Conservation (phyloP, 2,888 invertebrate species). For the Auanema freiburgensis region DNA sequence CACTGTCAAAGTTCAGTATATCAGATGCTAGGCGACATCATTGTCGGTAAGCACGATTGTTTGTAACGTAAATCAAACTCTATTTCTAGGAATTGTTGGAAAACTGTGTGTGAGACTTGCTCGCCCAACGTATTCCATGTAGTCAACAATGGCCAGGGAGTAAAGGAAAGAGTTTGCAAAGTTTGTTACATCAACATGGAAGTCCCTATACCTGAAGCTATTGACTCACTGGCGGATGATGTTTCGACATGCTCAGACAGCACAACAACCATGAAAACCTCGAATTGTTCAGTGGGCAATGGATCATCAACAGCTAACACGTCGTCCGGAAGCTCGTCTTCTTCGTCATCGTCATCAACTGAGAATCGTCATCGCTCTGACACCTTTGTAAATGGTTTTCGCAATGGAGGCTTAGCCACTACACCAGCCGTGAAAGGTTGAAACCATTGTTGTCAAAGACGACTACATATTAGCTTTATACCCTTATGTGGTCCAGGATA, state of each 20-base stretch:
- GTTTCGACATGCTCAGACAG: no score
- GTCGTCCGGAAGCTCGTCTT: no score
- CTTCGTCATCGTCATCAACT: no score
- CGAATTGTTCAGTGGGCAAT: no score
- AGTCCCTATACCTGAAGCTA: background rate
- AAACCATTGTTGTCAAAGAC: constrained; percentile 1
- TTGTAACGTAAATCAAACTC: background rate
- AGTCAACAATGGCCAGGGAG: constrained; percentile 30
- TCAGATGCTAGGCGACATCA: constrained; percentile 32
- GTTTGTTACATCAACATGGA: constrained; percentile 38
- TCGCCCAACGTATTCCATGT: constrained; percentile 25
- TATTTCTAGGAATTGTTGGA: constrained; percentile 29
- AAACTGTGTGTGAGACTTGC: constrained; percentile 36
- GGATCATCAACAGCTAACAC: no score
- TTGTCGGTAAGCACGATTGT: constrained; percentile 21
- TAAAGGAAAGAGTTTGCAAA: constrained; percentile 32
- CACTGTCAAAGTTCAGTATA: constrained; percentile 20
- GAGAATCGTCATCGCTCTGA: no score
- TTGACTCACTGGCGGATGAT: no score
- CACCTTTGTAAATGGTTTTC: no score
- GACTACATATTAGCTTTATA: no score
- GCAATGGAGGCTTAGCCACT: constrained; percentile 3
- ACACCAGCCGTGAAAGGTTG: constrained; percentile 31
- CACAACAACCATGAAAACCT: no score
- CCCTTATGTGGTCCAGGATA: no score